These are phyloP conservation scores for Myopa testacea DNA, from an alignment of 2,888 invertebrate genomes.

Conservation along the genomic window DNA sequence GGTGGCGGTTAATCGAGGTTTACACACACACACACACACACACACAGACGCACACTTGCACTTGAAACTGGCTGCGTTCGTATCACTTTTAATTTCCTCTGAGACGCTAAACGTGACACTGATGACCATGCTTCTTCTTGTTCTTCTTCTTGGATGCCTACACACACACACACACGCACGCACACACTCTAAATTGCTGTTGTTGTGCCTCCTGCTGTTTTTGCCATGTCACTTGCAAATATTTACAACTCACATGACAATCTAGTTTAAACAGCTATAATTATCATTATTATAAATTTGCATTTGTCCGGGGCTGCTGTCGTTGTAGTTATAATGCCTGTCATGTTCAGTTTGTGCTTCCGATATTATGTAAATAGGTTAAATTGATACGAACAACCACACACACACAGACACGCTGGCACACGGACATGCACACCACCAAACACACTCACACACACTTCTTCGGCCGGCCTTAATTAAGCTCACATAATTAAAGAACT, in stretches of 20 bases:
- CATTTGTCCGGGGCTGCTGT: slow-evolving; percentile 27
- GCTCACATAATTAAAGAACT: slow-evolving; percentile 12
- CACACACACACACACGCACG: too few relatives aligned
- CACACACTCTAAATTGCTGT: background rate
- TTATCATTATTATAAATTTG: slow-evolving; percentile 47
- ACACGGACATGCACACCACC: slow-evolving; percentile 10
- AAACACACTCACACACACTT: slow-evolving; percentile 24
- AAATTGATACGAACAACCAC: slow-evolving; percentile 48
- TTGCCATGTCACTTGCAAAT: slow-evolving; percentile 43
- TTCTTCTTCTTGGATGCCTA: background rate
- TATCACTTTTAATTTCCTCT: slow-evolving; percentile 49
- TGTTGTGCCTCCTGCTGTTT: slow-evolving; percentile 11
- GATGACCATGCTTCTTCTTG: slow-evolving; percentile 19
- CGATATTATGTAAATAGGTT: slow-evolving; percentile 51
- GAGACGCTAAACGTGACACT: slow-evolving; percentile 41
- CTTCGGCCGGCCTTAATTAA: slow-evolving; percentile 11
- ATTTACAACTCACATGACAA: slow-evolving; percentile 45
- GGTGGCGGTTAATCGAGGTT: background rate
- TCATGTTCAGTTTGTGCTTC: slow-evolving; percentile 42
- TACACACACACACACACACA: background rate
- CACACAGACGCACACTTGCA: slow-evolving; percentile 34
- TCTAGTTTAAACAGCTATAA: slow-evolving; percentile 42
- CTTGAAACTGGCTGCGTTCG: slow-evolving; percentile 38
- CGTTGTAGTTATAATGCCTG: slow-evolving; percentile 33
- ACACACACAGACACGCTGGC: slow-evolving; percentile 12